Conservation (phyloP, 2,113 vertebrate genomes). For the Thalassoma bifasciatum region DNA sequence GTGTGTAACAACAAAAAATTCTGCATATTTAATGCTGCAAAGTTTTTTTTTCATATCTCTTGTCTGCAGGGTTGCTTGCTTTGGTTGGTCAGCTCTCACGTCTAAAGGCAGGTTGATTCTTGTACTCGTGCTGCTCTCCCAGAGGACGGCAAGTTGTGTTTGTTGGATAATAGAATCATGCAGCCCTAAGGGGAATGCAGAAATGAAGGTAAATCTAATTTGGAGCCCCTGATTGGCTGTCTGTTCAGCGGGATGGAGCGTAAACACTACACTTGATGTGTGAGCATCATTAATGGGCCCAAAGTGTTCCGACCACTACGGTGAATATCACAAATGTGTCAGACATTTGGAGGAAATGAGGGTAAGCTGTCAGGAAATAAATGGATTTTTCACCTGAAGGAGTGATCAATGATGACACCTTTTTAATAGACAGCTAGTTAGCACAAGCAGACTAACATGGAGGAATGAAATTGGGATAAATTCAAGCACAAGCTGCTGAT, state of each 20-base stretch:
- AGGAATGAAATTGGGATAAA: slow-evolving; percentile 3
- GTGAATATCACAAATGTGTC: slow-evolving; percentile 46
- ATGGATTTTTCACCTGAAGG: slow-evolving; percentile 15
- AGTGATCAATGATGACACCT: slow-evolving; percentile 4
- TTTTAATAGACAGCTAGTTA: slow-evolving; percentile 20
- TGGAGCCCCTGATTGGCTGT: slow-evolving; percentile 67
- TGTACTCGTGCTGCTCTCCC: slow-evolving; percentile 39
- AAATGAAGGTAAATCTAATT: slow-evolving; percentile 79
- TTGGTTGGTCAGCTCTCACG: slow-evolving; percentile 17
- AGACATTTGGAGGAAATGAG: slow-evolving; percentile 50
- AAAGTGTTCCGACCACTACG: slow-evolving; percentile 67
- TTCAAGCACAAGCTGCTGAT: not conserved
- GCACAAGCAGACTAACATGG: not conserved
- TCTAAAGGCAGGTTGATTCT: slow-evolving; percentile 55
- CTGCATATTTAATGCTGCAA: slow-evolving; percentile 20
- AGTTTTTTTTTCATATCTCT: not conserved
- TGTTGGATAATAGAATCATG: slow-evolving; percentile 72
- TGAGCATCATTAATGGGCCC: slow-evolving; percentile 72
- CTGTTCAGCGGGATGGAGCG: slow-evolving; percentile 68
- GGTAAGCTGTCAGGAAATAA: slow-evolving; percentile 15
- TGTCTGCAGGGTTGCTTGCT: slow-evolving; percentile 1
- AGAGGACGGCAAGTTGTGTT: slow-evolving; percentile 54
- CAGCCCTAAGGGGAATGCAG: slow-evolving; percentile 71
- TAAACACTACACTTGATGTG: slow-evolving; percentile 73
- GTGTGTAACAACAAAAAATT: slow-evolving; percentile 36